Base-by-base conservation (phyloP, 2,888 invertebrate species). In the Eueremaeus valkanovi region DNA sequence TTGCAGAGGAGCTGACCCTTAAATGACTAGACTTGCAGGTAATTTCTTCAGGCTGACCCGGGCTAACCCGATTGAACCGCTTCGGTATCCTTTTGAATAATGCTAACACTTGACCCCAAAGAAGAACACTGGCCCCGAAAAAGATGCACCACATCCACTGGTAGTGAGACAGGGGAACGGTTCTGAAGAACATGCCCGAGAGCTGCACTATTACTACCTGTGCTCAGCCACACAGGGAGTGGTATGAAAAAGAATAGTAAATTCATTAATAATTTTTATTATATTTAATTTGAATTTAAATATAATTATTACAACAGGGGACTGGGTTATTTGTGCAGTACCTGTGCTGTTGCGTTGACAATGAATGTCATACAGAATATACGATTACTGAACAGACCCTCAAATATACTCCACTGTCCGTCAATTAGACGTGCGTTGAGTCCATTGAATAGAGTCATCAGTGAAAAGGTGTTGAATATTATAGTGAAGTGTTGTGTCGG, bases 381-480 rank as follows among this genome's bases (percentile, higher is more conserved):
- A 77, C 95, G 95, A 88, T 99, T 99, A 80, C 94, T 92, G 85
- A 95, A 93, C 80, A 99, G 90, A 81, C 98, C 98, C 85, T 92
- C 90, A 86, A 99, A 93, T 82, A 99, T 93, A 86, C 99, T 98
- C 81, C 99, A 88, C 86, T 99, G 97, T 79, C 98, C 98, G 86
- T 99, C 99, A 83, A 99, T 99, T 88, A 99, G 99, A 82, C 99
- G 89, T 79, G 98, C 97, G 87, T 99, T 99, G 85, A 99, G 94
- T 88, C 99, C 99, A 88, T 99, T 99, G 88, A 98, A 99, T 79
- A 99, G 88, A 18, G 99, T 99, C 99, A 99, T 99, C 95, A 99
- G 93, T 79, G 99, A 99, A 86, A 99, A 99, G 42, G 97, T 92
- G 87, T 99, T 99, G 88, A 99, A 99, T 84, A 99, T 98, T 83